A percentile compares a stretch with the other conserved stretches of the same genome.
phyloP scores from a whole-genome alignment of 1,140 invertebrate genomes.

The Ridgeia piscesae region DNA sequence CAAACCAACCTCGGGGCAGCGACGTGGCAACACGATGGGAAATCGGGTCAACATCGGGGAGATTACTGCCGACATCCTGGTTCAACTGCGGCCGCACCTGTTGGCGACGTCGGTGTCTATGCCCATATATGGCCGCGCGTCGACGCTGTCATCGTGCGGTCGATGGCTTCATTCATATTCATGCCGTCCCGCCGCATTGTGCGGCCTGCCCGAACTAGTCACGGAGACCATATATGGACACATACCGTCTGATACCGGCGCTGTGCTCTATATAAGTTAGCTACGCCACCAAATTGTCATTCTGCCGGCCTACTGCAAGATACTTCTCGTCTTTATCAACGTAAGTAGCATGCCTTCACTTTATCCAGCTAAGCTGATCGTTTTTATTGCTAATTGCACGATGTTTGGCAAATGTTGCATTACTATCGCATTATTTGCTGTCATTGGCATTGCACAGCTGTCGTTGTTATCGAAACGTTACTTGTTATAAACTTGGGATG shows the following conservation, averaged over 20 bases:
- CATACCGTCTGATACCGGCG: neutral
- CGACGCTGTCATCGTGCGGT: neutral
- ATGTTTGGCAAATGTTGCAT: neutral
- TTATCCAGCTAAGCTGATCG: neutral
- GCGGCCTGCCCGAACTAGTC: neutral
- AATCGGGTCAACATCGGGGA: neutral
- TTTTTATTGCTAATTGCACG: neutral
- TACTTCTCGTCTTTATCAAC: neutral
- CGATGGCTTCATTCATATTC: neutral
- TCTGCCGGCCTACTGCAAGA: neutral
- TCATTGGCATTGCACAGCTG: neutral
- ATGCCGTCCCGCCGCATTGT: neutral
- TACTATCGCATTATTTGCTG: neutral
- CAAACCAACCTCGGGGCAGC: neutral
- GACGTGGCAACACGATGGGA: neutral
- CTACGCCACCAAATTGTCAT: neutral
- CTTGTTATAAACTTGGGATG: too few species aligned
- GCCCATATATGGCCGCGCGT: neutral
- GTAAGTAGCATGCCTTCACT: neutral
- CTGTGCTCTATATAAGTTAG: neutral
- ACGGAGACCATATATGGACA: neutral
- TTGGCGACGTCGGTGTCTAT: neutral
- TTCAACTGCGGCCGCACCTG: neutral
- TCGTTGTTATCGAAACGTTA: neutral
- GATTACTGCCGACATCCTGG: neutral